phyloP scores from a whole-genome alignment of 30 jellyfish, hydroid and myxozoan genomes.

The Sanderia malayensis region DNA sequence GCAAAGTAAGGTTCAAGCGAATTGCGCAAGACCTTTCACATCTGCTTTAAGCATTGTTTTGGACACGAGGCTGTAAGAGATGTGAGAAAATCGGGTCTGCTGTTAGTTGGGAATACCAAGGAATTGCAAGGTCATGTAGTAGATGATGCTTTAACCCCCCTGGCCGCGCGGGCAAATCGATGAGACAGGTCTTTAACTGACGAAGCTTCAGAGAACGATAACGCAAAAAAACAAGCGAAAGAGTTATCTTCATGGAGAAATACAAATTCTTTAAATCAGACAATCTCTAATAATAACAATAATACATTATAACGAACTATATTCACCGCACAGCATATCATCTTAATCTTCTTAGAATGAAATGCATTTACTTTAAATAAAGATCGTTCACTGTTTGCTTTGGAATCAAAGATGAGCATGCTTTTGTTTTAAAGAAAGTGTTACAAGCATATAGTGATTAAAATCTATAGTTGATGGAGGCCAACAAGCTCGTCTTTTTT shows the following conservation, averaged over 20 bases:
- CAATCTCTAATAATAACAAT: not conserved
- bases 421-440: not conserved
- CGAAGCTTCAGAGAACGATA: too few species aligned
- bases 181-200: too few species aligned
- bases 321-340: not conserved
- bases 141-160: too few species aligned
- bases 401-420: not conserved
- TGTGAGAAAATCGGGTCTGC: too few species aligned
- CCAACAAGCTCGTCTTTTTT: not conserved
- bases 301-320: constrained; percentile 6
- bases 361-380: not conserved
- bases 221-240: too few species aligned
- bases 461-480: not conserved
- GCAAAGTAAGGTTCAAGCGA: too few species aligned
- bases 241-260: not conserved
- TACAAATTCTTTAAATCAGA: constrained; percentile 2
- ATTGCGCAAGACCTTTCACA: too few species aligned
- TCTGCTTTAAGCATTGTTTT: too few species aligned
- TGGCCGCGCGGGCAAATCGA: too few species aligned
- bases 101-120: too few species aligned
- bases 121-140: too few species aligned
- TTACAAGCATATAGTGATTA: not conserved
- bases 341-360: not conserved
- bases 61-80: too few species aligned
- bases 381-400: not conserved